phyloP scores from a whole-genome alignment of 2,888 invertebrate genomes.

The Erebia aethiops region DNA sequence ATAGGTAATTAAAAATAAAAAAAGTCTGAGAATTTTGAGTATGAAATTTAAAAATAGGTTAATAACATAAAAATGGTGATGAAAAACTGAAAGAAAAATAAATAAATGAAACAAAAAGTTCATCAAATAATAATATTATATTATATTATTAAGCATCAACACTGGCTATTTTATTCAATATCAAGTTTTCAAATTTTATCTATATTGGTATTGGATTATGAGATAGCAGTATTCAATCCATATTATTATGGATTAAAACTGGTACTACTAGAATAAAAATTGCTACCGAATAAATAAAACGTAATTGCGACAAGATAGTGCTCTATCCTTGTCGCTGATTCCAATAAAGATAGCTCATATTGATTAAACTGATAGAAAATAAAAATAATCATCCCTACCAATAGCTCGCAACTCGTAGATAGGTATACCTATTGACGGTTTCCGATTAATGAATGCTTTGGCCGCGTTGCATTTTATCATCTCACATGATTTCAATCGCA shows the following conservation, averaged over 20 bases:
- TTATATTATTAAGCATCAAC: no score
- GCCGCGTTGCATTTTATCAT: conserved; percentile 3
- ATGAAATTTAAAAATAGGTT: no score
- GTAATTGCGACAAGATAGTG: neutral
- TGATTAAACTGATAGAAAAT: conserved; percentile 2
- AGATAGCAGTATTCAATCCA: neutral
- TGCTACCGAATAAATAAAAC: neutral
- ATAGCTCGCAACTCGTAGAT: neutral
- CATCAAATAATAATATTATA: no score
- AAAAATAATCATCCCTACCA: conserved; percentile 2
- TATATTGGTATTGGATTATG: neutral
- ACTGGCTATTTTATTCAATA: neutral
- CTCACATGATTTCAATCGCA: conserved; percentile 3
- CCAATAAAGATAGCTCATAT: neutral
- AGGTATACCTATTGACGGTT: neutral
- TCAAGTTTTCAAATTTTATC: neutral
- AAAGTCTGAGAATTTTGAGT: no score
- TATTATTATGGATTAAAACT: neutral
- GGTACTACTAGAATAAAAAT: neutral
- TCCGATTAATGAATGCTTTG: neutral
- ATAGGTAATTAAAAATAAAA: no score
- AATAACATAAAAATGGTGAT: no score
- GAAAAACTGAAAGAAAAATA: no score
- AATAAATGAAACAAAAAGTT: no score
- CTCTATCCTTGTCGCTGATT: neutral